Conservation (phyloP, 2,797 vertebrate species). For the Falco columbarius region DNA sequence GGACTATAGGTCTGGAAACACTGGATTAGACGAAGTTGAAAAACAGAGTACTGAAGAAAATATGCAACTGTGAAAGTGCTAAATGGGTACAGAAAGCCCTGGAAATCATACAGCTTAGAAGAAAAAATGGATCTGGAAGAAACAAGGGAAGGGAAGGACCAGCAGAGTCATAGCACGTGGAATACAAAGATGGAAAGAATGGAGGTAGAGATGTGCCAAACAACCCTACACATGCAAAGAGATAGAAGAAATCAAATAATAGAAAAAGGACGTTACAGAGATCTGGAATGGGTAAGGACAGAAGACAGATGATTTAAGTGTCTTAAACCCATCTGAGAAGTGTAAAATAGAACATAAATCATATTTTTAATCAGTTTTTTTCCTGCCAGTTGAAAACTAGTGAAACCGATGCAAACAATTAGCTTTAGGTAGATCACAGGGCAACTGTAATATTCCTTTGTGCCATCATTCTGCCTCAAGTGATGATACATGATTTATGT, state of each 20-base stretch:
- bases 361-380: not conserved
- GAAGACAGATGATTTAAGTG: not conserved
- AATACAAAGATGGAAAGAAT: not conserved
- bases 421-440: not conserved
- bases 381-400: not conserved
- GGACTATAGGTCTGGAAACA: not conserved
- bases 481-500: constrained; percentile 18
- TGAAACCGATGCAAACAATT: constrained; percentile 17
- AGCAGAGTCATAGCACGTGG: not conserved
- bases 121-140: not conserved
- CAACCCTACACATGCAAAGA: not conserved
- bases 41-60: not conserved
- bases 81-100: not conserved
- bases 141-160: not conserved
- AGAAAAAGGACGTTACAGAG: not conserved
- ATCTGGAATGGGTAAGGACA: not conserved
- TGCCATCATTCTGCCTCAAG: not conserved
- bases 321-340: not conserved
- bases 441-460: not conserved
- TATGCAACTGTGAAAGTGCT: not conserved
- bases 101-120: not conserved
- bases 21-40: not conserved
- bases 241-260: not conserved
- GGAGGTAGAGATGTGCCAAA: not conserved
- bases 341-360: not conserved